Evolutionary conservation across 2,888 invertebrate genomes (phyloP).

Genomic region (Coremacera marginata): DNA sequence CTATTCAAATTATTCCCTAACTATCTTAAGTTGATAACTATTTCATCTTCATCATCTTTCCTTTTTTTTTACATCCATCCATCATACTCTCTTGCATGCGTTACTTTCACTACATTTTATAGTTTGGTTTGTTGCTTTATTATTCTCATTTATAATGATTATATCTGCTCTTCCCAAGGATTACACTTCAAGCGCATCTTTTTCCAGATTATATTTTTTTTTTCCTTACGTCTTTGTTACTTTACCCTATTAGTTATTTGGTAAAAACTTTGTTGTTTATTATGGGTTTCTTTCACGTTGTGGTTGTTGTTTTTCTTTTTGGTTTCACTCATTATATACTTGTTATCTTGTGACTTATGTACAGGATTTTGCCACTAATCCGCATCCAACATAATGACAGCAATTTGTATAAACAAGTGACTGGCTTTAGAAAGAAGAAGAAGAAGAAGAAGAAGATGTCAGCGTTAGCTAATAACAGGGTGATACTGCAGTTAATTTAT

Average conservation of each 20-base stretch:
- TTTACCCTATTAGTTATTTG: not conserved
- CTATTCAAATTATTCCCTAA: no score
- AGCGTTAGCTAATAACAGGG: not conserved
- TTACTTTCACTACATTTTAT: no score
- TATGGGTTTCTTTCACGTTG: not conserved
- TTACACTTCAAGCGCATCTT: not conserved
- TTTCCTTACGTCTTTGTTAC: not conserved
- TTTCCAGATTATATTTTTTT: not conserved
- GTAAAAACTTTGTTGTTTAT: not conserved
- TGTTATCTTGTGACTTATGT: not conserved
- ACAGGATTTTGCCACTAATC: conserved; percentile 29
- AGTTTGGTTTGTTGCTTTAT: no score
- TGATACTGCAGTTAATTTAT: no score
- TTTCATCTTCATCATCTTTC: no score
- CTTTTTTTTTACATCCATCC: no score
- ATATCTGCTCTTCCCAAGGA: not conserved
- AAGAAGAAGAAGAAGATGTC: not conserved
- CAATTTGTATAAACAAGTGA: conserved; percentile 23
- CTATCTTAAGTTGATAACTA: no score
- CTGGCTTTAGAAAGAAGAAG: not conserved
- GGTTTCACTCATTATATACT: not conserved
- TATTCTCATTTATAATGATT: not conserved
- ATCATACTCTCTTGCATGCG: no score
- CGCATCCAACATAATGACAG: conserved; percentile 19
- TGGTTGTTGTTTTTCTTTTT: not conserved